These are phyloP conservation scores for Tenualosa ilisha DNA, from an alignment of 2,797 vertebrate genomes.

Conservation along the genomic window DNA sequence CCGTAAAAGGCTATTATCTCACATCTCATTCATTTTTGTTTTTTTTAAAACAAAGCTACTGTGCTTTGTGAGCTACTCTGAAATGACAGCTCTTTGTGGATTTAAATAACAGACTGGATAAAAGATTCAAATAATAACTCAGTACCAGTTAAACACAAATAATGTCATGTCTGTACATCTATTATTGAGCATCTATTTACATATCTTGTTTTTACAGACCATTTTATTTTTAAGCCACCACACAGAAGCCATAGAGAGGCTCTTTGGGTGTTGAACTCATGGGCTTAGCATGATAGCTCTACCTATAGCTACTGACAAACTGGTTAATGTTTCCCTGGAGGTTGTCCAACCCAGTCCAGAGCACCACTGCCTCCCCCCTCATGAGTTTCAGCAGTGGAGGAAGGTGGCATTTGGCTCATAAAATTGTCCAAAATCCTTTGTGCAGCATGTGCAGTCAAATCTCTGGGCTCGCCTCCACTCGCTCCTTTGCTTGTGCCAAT, in stretches of 20 bases:
- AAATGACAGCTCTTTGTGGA: neutral
- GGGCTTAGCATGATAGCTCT: neutral
- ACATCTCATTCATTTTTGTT: neutral
- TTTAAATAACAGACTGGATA: neutral
- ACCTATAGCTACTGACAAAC: neutral
- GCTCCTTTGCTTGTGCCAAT: constrained; percentile 47
- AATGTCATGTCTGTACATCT: neutral
- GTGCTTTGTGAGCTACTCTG: neutral
- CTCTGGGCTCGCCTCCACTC: constrained; percentile 50
- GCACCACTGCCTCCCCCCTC: constrained; percentile 52
- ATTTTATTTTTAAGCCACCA: neutral
- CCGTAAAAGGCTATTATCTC: neutral
- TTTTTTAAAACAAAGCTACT: neutral
- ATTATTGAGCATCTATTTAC: neutral
- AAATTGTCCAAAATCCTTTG: constrained; percentile 75
- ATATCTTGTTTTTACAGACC: neutral
- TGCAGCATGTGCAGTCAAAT: constrained; percentile 66
- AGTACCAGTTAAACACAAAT: neutral
- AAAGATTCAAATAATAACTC: neutral
- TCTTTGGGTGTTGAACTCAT: neutral
- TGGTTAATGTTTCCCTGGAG: constrained; percentile 32
- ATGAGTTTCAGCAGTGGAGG: constrained; percentile 47
- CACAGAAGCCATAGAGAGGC: neutral
- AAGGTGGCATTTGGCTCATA: constrained; percentile 66
- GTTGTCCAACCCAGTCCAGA: constrained; percentile 51